phyloP scores from a whole-genome alignment of 2,113 vertebrate species.

The Thomomys bottae region DNA sequence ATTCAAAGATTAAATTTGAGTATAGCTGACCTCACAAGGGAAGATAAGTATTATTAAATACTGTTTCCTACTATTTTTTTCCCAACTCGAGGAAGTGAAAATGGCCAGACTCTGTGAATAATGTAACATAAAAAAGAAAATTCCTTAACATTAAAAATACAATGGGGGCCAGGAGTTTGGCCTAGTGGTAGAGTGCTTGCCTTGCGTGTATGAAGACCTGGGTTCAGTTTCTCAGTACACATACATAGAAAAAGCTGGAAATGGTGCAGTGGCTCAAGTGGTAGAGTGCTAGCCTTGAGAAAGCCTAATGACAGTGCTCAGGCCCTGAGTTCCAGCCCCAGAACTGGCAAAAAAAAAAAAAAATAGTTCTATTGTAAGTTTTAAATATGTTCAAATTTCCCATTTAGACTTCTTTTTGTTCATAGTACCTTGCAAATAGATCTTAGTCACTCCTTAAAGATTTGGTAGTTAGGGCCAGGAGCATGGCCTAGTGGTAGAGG shows the following conservation, averaged over 20 bases:
- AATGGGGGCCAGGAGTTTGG: too few species aligned
- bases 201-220: too few species aligned
- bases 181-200: too few species aligned
- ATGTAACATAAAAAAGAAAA: neutral
- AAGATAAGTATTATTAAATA: neutral
- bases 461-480: too few species aligned
- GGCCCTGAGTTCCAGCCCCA: too few species aligned
- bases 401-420: conserved; percentile 34
- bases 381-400: conserved; percentile 1
- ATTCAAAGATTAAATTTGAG: neutral
- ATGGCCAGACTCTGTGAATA: neutral
- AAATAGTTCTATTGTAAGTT: neutral
- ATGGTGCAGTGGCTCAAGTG: too few species aligned
- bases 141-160: conserved; percentile 28
- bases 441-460: neutral
- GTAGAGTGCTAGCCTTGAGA: too few species aligned
- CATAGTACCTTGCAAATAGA: conserved; percentile 22
- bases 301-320: too few species aligned
- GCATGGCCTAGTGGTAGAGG: too few species aligned
- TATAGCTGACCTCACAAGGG: neutral
- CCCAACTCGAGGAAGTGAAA: neutral
- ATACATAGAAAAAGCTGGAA: too few species aligned
- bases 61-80: neutral
- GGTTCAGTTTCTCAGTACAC: too few species aligned
- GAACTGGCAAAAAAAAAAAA: too few species aligned